Evolutionary conservation across 2,113 vertebrate species (phyloP).

Genomic region (Jacana jacana): DNA sequence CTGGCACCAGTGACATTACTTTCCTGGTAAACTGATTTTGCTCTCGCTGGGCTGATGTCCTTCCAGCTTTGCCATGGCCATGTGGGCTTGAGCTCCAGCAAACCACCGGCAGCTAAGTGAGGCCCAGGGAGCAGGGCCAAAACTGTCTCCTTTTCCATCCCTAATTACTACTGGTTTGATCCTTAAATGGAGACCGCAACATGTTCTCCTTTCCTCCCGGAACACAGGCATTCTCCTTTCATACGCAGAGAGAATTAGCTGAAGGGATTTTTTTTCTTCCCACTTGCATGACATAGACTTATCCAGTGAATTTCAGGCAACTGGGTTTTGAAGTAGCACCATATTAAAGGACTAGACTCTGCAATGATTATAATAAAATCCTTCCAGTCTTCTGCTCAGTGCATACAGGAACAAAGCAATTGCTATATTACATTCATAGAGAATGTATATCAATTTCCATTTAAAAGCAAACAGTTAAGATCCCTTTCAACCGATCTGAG

Average conservation of each 20-base stretch:
- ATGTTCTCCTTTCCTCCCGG: neutral
- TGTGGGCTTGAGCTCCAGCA: accelerated
- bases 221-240: neutral
- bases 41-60: accelerated
- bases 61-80: accelerated
- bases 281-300: neutral
- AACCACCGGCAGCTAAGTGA: accelerated
- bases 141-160: accelerated
- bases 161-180: neutral
- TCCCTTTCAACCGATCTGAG: neutral
- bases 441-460: neutral
- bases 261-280: accelerated
- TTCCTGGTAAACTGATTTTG: neutral
- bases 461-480: slow-evolving; percentile 12
- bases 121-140: neutral
- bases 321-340: neutral
- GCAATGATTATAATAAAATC: neutral
- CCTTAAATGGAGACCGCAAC: neutral
- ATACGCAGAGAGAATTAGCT: neutral
- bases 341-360: neutral
- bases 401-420: neutral
- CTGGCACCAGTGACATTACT: accelerated
- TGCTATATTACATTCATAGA: neutral
- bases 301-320: neutral
- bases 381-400: neutral